A percentile compares a stretch with the other conserved stretches of the same genome.
Conservation (phyloP, 2,797 vertebrate species). For the Melanogrammus aeglefinus region DNA sequence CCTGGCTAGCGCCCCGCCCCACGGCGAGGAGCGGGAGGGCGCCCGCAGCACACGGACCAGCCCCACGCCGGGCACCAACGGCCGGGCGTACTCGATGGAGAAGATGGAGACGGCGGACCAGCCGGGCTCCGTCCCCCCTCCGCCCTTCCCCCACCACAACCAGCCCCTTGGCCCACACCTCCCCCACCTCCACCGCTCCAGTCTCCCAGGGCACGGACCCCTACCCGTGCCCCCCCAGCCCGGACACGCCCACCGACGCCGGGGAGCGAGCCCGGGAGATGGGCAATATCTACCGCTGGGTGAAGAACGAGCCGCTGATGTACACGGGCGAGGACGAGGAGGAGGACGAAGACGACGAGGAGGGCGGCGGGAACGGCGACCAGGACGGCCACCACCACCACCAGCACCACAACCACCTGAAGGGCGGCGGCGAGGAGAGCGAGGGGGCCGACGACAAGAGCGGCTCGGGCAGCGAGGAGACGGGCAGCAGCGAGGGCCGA, state of each 20-base stretch:
- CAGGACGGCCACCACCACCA: slow-evolving; percentile 55
- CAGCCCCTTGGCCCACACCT: slow-evolving; percentile 75
- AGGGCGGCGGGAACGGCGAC: slow-evolving; percentile 71
- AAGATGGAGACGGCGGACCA: slow-evolving; percentile 78
- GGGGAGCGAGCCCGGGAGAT: slow-evolving; percentile 67
- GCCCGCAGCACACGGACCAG: slow-evolving; percentile 76
- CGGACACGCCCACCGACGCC: slow-evolving; percentile 69
- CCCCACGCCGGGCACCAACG: slow-evolving; percentile 72
- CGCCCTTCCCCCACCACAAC: slow-evolving; percentile 75
- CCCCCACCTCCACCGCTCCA: slow-evolving; percentile 75
- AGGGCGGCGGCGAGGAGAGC: slow-evolving; percentile 70
- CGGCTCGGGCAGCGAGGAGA: slow-evolving; percentile 94
- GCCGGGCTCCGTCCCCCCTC: slow-evolving; percentile 63
- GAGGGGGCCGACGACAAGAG: slow-evolving; percentile 85
- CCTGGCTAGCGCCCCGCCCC: slow-evolving; percentile 66
- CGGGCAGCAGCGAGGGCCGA: slow-evolving; percentile 92
- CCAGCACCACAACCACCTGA: slow-evolving; percentile 71
- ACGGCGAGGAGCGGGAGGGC: slow-evolving; percentile 76
- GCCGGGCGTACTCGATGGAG: slow-evolving; percentile 74
- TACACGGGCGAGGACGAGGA: slow-evolving; percentile 83
- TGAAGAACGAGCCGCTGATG: slow-evolving; percentile 85
- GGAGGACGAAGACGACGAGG: slow-evolving; percentile 86
- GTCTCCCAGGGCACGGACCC: slow-evolving; percentile 69
- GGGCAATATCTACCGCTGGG: slow-evolving; percentile 88
- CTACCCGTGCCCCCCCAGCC: slow-evolving; percentile 69